These are phyloP conservation scores for Strigamia maritima DNA, from an alignment of 2,888 invertebrate species.

Conservation along the genomic window DNA sequence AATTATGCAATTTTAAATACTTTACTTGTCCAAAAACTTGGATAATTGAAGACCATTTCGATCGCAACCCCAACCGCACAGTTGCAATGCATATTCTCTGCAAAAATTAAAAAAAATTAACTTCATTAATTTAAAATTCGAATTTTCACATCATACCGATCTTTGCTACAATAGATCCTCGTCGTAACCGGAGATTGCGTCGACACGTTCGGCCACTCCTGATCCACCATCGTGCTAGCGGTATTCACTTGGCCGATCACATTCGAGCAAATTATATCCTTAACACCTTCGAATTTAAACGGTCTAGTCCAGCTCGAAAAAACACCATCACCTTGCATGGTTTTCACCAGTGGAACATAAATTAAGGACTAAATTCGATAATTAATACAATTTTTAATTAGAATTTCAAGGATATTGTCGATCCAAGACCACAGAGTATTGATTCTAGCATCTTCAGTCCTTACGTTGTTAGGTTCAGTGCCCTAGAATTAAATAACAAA, in stretches of 20 bases:
- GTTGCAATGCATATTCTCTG: constrained; percentile 71
- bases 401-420: constrained; percentile 54
- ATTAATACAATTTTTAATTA: background rate
- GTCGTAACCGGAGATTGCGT: background rate
- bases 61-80: constrained; percentile 88
- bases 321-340: constrained; percentile 42
- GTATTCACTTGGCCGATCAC: constrained; percentile 30
- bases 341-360: constrained; percentile 43
- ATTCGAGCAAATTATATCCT: constrained; percentile 41
- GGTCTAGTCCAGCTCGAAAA: constrained; percentile 26
- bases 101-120: background rate
- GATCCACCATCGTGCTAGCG: constrained; percentile 31
- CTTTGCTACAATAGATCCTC: constrained; percentile 32
- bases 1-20: background rate
- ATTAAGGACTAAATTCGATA: background rate
- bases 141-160: constrained; percentile 18
- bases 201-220: constrained; percentile 34
- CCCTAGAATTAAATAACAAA: constrained; percentile 11
- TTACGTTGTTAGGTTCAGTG: background rate
- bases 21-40: constrained; percentile 58
- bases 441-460: constrained; percentile 61
- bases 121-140: background rate
- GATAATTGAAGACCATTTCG: constrained; percentile 60
- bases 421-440: constrained; percentile 82
- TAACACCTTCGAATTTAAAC: constrained; percentile 43